Percentiles rank a stretch among this genome's conserved stretches.
Conservation (phyloP, 2,797 vertebrate species). For the Acanthis flammea region DNA sequence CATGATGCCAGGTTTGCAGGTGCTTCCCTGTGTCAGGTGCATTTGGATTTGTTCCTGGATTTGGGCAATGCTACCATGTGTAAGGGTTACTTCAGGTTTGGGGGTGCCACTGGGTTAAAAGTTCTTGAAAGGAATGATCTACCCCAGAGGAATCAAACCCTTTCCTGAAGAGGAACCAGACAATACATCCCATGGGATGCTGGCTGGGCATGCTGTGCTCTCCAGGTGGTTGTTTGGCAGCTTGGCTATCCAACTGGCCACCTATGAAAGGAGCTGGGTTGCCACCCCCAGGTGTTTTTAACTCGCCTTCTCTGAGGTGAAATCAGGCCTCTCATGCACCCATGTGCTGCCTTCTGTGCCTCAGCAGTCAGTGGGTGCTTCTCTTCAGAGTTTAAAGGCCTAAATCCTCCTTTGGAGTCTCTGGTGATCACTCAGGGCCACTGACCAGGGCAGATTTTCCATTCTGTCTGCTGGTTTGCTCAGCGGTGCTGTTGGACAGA, state of each 20-base stretch:
- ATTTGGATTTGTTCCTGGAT: neutral
- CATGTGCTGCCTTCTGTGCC: neutral
- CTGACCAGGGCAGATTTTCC: neutral
- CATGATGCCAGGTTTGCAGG: neutral
- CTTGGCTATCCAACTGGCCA: neutral
- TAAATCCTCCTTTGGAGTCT: neutral
- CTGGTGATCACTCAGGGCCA: neutral
- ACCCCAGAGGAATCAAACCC: neutral
- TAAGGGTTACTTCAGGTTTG: neutral
- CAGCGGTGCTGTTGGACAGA: neutral
- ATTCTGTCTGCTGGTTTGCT: neutral
- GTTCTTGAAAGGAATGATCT: neutral
- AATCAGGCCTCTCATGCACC: neutral
- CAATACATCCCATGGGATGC: neutral
- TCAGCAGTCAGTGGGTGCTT: neutral
- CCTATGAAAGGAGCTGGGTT: neutral
- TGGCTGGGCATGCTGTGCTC: neutral
- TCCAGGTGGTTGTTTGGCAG: neutral
- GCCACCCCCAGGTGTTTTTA: neutral
- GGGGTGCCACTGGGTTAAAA: fast-evolving
- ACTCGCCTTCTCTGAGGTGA: fast-evolving
- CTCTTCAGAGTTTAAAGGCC: neutral
- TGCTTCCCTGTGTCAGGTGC: neutral
- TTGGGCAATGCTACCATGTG: neutral
- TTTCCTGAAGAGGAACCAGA: neutral